A percentile compares a stretch with the other conserved stretches of the same genome.
These are phyloP conservation scores for Callionymus lyra DNA, from an alignment of 2,113 vertebrate species.

Conservation along the genomic window DNA sequence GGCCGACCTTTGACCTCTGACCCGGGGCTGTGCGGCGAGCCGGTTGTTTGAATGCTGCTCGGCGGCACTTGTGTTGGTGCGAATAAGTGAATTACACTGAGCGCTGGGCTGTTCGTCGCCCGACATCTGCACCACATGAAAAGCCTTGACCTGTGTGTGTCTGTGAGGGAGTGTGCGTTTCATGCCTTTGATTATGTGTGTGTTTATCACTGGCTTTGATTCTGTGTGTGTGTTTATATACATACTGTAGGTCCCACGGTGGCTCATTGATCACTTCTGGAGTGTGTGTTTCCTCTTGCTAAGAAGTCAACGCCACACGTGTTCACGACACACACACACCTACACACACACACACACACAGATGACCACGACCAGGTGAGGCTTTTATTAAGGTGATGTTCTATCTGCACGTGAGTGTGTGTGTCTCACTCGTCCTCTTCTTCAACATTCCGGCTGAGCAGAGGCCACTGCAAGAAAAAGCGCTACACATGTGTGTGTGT, in stretches of 20 bases:
- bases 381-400: too few species aligned
- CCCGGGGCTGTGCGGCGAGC: too few species aligned
- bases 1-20: too few species aligned
- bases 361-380: too few species aligned
- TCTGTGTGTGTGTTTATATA: slow-evolving; percentile 16
- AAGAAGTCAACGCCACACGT: too few species aligned
- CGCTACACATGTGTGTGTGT: too few species aligned
- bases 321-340: too few species aligned
- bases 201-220: not conserved
- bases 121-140: slow-evolving; percentile 56
- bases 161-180: slow-evolving; percentile 3
- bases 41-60: too few species aligned
- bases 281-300: too few species aligned
- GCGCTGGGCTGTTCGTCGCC: slow-evolving; percentile 28
- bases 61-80: too few species aligned
- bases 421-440: slow-evolving; percentile 32
- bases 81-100: not conserved
- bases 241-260: not conserved
- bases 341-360: too few species aligned
- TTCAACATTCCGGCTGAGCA: slow-evolving; percentile 49
- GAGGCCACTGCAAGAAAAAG: slow-evolving; percentile 53
- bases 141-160: slow-evolving; percentile 27
- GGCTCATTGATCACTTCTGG: too few species aligned
- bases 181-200: slow-evolving; percentile 34
- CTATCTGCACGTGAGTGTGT: slow-evolving; percentile 22